phyloP scores from a whole-genome alignment of 2,113 vertebrate genomes.

The Anhinga anhinga region DNA sequence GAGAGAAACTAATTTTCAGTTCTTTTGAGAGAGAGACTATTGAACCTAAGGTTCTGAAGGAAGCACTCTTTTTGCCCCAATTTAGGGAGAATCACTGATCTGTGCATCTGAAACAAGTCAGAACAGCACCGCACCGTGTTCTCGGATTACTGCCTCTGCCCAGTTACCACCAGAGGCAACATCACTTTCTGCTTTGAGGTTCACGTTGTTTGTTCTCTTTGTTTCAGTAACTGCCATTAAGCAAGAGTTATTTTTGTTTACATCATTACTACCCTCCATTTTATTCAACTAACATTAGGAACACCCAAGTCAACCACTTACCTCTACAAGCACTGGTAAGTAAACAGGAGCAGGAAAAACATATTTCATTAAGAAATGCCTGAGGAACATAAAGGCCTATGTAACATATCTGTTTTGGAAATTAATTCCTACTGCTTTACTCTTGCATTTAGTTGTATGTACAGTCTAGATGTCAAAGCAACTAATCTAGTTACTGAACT shows the following conservation, averaged over 20 bases:
- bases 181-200: neutral
- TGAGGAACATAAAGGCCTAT: neutral
- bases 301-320: neutral
- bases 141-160: neutral
- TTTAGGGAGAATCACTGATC: accelerated
- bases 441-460: neutral
- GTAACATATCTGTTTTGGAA: neutral
- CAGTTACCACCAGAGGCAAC: neutral
- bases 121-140: neutral
- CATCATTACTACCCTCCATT: neutral
- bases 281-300: neutral
- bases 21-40: neutral
- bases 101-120: accelerated
- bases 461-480: neutral
- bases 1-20: neutral
- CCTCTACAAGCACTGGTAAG: neutral
- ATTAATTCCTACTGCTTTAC: neutral
- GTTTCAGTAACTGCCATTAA: neutral
- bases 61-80: neutral
- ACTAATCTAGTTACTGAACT: neutral
- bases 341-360: neutral
- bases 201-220: neutral
- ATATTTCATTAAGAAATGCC: neutral
- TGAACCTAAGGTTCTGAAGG: neutral
- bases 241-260: neutral